Percentiles rank a stretch among this genome's conserved stretches.
Evolutionary conservation across 2,113 vertebrate genomes (phyloP).

Genomic region (Hippocampus comes): DNA sequence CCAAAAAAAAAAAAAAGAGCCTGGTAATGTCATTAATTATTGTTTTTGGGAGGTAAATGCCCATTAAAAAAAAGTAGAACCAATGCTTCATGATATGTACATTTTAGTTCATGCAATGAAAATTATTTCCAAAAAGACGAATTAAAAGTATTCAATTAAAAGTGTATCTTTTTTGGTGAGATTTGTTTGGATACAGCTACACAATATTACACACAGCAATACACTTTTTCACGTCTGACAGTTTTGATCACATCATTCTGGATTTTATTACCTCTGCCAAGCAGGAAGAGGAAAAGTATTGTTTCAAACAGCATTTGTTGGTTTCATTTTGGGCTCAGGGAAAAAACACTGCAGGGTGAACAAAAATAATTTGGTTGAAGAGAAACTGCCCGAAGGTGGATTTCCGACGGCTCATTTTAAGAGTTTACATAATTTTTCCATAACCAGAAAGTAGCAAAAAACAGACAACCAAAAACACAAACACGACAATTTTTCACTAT

Average conservation of each 20-base stretch:
- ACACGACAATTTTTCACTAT: no score
- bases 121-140: neutral
- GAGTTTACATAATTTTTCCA: no score
- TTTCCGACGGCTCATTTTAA: no score
- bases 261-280: no score
- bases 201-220: neutral
- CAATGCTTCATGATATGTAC: neutral
- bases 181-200: neutral
- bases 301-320: no score
- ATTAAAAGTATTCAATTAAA: neutral
- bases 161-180: neutral
- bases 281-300: no score
- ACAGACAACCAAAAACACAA: no score
- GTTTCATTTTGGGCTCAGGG: neutral
- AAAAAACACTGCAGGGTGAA: no score
- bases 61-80: neutral
- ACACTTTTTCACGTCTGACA: neutral
- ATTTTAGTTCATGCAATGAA: neutral
- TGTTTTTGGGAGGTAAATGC: neutral
- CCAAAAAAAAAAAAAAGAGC: conserved; percentile 4
- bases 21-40: conserved; percentile 5
- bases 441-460: no score
- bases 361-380: no score
- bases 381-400: no score
- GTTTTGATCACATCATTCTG: neutral